Base-by-base conservation (phyloP, 2,113 vertebrate genomes). In the Hirundichthys speculiger region DNA sequence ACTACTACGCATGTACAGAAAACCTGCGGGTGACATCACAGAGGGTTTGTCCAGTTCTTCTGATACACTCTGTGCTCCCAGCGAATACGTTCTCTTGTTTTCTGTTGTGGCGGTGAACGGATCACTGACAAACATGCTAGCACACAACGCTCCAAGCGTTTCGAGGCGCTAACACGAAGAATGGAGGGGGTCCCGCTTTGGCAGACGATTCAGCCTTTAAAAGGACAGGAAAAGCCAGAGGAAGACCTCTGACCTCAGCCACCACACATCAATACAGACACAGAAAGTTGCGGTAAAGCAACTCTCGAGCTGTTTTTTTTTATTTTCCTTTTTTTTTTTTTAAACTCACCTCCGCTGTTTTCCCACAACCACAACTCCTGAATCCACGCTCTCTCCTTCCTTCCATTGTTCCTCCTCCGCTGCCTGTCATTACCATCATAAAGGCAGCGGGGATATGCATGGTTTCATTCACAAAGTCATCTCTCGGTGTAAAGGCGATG, bases 391-490 rank as follows among this genome's bases (percentile, higher is more conserved):
- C 86, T 72, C 86, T 82, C 85, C 53, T 90, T 21, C 54, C 69
- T 90, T 21, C 54, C 69, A 85, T 87, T 86, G 94, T 93, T 94
- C 90, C 88, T 82, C 90, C 88, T 82, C 1, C 0, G 43, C 0
- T 69, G 82, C 77, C 56, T 18, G 76, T 91, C 86, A 95, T 97
- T 96, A 93, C 91, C 94, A 96, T 94, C 90, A 95, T 92, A 96
- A 95, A 95, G 92, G 90, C 93, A 81, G 93, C 78, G 87, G 69
- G 86, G 92, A 92, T 91, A 87, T 82, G 92, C 93, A 92, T 94
- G 93, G 93, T 92, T 96, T 95, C 92, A 93, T 94, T 95, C 94
- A 93, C 94, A 96, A 95, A 94, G 93, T 93, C 92, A 93, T 95
- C 93, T 94, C 92, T 92, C 91, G 86, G 91, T 89, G 91, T 91